A percentile compares a stretch with the other conserved stretches of the same genome.
Conservation (phyloP, 2,888 invertebrate genomes). For the Metalampra italica region DNA sequence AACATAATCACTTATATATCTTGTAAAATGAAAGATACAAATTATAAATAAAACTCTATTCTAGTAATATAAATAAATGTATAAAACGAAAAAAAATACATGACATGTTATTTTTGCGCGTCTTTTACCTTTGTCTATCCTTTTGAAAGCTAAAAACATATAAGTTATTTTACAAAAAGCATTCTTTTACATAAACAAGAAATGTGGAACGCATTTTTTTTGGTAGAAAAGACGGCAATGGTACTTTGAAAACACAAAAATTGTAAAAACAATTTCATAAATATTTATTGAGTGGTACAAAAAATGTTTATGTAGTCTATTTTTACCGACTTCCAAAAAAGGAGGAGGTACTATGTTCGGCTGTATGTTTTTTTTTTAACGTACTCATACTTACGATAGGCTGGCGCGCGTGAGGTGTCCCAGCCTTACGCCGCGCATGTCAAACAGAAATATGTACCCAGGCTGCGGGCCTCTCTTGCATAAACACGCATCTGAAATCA, state of each 20-base stretch:
- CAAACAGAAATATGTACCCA: constrained; percentile 82
- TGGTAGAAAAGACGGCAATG: constrained; percentile 17
- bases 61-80: background rate
- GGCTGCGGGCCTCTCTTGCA: constrained; percentile 78
- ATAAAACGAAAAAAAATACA: background rate
- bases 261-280: background rate
- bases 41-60: too few species aligned
- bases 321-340: too few species aligned
- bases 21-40: too few species aligned
- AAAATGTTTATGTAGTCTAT: too few species aligned
- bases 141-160: constrained; percentile 70
- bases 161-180: constrained; percentile 20
- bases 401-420: constrained; percentile 80
- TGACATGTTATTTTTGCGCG: constrained; percentile 5
- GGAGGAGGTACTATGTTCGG: too few species aligned
- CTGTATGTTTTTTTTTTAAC: too few species aligned
- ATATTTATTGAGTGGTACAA: too few species aligned
- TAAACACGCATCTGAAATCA: constrained; percentile 74
- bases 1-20: too few species aligned
- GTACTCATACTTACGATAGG: constrained; percentile 67
- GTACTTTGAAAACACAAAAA: background rate
- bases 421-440: constrained; percentile 81
- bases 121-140: constrained; percentile 71
- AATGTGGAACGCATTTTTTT: constrained; percentile 41
- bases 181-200: too few species aligned